phyloP scores from a whole-genome alignment of 1,140 invertebrate genomes.

The Panagrolaimus sp. region DNA sequence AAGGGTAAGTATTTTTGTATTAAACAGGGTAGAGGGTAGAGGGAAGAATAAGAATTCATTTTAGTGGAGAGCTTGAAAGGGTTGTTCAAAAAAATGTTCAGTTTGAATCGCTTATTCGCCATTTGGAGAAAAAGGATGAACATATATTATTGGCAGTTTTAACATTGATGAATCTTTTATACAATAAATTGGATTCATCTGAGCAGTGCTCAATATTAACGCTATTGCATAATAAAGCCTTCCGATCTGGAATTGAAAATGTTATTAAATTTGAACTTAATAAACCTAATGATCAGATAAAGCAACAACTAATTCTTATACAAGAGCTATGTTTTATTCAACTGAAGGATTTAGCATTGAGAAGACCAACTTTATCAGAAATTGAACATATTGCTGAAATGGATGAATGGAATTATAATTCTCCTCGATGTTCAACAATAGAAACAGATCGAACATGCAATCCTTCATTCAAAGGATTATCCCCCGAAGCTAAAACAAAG shows the following conservation, averaged over 20 bases:
- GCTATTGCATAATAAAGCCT: neutral
- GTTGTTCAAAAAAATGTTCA: neutral
- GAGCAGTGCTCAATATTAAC: neutral
- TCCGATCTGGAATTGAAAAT: neutral
- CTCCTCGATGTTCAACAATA: neutral
- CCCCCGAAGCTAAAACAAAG: neutral
- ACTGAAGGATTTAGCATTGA: neutral
- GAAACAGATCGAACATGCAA: neutral
- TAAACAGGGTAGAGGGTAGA: neutral
- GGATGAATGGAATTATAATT: neutral
- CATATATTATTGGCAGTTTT: neutral
- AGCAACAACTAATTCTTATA: neutral
- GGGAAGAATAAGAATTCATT: neutral
- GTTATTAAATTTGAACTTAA: neutral
- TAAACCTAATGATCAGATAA: neutral
- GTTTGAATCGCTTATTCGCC: conserved; percentile 6
- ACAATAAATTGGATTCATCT: neutral
- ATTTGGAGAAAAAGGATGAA: conserved; percentile 3
- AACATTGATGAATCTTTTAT: neutral
- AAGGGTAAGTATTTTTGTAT: neutral
- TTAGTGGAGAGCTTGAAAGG: neutral
- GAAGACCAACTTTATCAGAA: neutral
- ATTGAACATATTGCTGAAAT: conserved; percentile 7
- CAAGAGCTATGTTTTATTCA: neutral
- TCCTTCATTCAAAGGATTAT: neutral